Base-by-base conservation (phyloP, 2,888 invertebrate genomes). In the Mechanitis messenoides region DNA sequence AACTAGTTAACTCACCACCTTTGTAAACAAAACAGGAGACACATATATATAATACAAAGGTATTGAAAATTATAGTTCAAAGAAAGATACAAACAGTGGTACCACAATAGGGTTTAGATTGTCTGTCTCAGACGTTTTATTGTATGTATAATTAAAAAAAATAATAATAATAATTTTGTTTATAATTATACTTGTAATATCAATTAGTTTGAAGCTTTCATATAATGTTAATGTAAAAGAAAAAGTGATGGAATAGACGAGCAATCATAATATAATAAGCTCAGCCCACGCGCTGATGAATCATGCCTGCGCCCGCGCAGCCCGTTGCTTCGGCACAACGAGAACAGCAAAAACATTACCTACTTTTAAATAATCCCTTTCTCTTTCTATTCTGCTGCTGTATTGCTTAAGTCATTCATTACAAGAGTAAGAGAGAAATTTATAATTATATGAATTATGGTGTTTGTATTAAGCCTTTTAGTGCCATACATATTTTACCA, bases 311-410 rank as follows among this genome's bases (percentile, higher is more conserved):
- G 80, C 77, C 58, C 58, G 45, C 61, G 53, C 76, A 72, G 72
- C 75, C 72, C 68, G 76, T 73, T 76, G 82, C 79, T 73, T 75
- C 85, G 78, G 77, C 78, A 75, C 75, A 76, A 72, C 79, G 74
- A 79, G 79, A 81, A 75, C 83, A 79, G 87, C 87, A 89, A 89
- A 89, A 90, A 88, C 88, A 88, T 90, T 88, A 88, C 90, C 90
- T 83, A 90, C 89, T 89, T 90, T 88, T 89, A 84, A 85, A 87
- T 88, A 87, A 84, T 85, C 84, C 85, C 80, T 88, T 89, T 90
- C 89, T 90, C 90, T 90, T 88, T 89, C 89, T 89, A 89, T 85
- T 75, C 69, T 76, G 83, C 79, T 80, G 78, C 71, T 77, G 74
- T 74, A 73, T 42, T 11, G 42, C 74, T 80, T 73, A 79, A 81